Conservation (phyloP, 2,888 invertebrate species). For the Neoascia interrupta region DNA sequence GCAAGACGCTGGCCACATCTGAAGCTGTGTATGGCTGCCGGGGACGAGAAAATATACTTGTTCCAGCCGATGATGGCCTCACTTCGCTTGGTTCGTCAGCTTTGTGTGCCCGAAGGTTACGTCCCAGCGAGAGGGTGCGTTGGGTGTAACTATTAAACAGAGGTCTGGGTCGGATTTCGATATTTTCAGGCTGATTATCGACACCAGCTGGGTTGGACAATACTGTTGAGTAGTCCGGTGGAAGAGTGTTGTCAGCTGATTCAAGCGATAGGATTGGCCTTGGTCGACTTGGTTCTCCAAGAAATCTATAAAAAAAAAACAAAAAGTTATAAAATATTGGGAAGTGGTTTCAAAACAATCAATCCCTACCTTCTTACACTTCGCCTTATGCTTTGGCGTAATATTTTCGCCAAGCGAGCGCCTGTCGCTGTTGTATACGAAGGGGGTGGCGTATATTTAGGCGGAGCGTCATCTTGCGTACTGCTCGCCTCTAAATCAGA, state of each 20-base stretch:
- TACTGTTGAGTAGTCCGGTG: conserved; percentile 74
- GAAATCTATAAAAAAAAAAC: conserved; percentile 52
- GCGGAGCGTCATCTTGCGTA: conserved; percentile 87
- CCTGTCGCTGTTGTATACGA: conserved; percentile 96
- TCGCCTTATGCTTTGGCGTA: conserved; percentile 88
- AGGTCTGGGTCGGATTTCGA: conserved; percentile 73
- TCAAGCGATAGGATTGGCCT: conserved; percentile 65
- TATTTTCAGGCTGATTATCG: conserved; percentile 67
- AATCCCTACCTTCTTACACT: conserved; percentile 84
- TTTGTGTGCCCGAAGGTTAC: conserved; percentile 71
- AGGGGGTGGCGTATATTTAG: conserved; percentile 96
- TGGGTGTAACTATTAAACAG: conserved; percentile 71
- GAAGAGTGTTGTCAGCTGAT: conserved; percentile 70
- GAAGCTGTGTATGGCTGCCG: conserved; percentile 74
- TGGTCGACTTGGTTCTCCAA: conserved; percentile 70
- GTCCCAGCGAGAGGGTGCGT: conserved; percentile 74
- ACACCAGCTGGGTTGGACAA: conserved; percentile 71
- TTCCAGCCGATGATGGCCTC: conserved; percentile 58
- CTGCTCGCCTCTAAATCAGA: conserved; percentile 71
- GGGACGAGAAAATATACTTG: conserved; percentile 28
- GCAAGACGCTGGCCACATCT: conserved; percentile 77
- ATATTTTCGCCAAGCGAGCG: conserved; percentile 87
- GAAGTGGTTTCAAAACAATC: neutral
- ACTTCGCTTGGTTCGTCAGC: conserved; percentile 19
- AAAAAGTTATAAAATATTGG: neutral